phyloP scores from a whole-genome alignment of 64 coral and sea anemone genomes.

The Montipora cactus region DNA sequence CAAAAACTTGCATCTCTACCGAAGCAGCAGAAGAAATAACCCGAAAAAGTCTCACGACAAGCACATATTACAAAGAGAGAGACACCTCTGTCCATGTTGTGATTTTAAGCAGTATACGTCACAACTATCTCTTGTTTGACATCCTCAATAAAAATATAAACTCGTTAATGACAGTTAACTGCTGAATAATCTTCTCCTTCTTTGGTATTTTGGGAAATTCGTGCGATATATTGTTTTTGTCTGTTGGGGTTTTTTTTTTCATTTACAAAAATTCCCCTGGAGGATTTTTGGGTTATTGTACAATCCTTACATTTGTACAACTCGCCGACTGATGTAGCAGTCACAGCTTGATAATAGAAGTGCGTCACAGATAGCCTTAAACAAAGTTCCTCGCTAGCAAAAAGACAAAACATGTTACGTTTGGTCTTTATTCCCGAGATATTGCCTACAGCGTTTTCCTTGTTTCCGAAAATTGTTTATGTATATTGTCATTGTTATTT shows the following conservation, averaged over 20 bases:
- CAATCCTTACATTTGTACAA: background rate
- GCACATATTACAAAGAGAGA: background rate
- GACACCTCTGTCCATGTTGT: background rate
- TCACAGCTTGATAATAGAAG: background rate
- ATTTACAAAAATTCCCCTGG: background rate
- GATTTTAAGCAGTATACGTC: background rate
- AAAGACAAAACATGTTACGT: background rate
- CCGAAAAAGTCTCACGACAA: background rate
- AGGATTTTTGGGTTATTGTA: background rate
- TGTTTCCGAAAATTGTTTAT: too few species aligned
- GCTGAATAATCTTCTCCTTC: background rate
- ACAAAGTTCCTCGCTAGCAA: background rate
- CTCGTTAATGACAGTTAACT: too few species aligned
- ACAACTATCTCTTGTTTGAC: background rate
- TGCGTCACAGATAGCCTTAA: background rate
- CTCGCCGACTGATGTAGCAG: background rate
- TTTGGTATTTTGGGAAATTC: background rate
- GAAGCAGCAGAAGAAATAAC: background rate
- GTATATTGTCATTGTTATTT: too few species aligned
- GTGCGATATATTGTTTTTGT: background rate
- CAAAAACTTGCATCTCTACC: background rate
- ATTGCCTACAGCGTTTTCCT: background rate
- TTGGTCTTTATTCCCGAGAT: background rate
- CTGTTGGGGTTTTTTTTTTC: background rate
- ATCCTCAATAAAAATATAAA: background rate